Conservation (phyloP, 2,113 vertebrate genomes). For the Colius striatus region DNA sequence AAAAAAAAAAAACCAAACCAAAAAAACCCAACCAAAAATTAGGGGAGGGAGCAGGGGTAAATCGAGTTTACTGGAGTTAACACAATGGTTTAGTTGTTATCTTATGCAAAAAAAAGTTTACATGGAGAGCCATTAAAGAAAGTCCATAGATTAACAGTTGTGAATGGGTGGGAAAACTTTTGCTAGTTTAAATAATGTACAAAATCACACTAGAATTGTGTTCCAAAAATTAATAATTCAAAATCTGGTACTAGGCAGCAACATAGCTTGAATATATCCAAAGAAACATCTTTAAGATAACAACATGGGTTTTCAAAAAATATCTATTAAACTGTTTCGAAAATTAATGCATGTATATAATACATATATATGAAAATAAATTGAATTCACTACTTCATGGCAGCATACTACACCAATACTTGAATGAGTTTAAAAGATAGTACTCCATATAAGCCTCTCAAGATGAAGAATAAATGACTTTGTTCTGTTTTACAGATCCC, state of each 20-base stretch:
- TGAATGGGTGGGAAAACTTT: background rate
- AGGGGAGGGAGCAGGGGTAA: background rate
- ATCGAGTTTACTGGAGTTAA: background rate
- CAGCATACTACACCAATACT: background rate
- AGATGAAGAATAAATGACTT: background rate
- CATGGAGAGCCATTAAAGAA: background rate
- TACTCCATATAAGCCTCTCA: background rate
- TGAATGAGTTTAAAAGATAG: background rate
- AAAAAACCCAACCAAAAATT: background rate
- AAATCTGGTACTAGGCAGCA: background rate
- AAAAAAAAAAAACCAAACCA: background rate
- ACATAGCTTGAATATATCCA: background rate
- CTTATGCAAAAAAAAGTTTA: background rate
- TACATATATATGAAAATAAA: rapidly evolving
- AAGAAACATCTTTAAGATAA: background rate
- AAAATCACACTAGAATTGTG: background rate
- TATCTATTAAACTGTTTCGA: background rate
- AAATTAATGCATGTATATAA: background rate
- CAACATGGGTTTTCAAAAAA: background rate
- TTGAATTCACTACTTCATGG: background rate
- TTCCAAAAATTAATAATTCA: background rate
- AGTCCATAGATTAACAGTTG: background rate
- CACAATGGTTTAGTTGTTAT: background rate
- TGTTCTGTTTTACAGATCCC: background rate
- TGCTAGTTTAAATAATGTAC: background rate